Evolutionary conservation across 2,888 invertebrate genomes (phyloP), one percentile per base, ranked within the genome.

Genomic region (Volucella bombylans): DNA sequence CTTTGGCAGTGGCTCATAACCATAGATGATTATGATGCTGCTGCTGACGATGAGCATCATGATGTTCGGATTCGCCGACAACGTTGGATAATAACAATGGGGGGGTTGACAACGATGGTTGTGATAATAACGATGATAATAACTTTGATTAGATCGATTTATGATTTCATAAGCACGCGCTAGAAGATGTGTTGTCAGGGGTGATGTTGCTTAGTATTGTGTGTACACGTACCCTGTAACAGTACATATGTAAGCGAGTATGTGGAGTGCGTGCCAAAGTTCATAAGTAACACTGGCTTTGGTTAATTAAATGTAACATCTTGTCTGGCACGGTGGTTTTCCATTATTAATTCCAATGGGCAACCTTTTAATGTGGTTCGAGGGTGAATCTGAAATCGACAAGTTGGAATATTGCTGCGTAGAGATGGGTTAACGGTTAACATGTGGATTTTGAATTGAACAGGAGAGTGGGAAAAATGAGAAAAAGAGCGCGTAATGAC

Each of bases 261-360:
- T 57, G 55, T 6, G 31, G 55, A 31, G 64, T 23, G 65, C 57
- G 10, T 73, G 23, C 55, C 23, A 39, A 49, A 77, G 85, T 85
- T 77, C 71, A 85, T 76, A 80, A 85, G 71, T 77, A 80, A 85
- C 80, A 68, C 31, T 31, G 52, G 67, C 52, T 67, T 67, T 77
- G 76, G 80, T 80, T 85, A 85, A 85, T 85, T 85, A 85, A 85
- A 85, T 85, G 85, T 81, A 85, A 85, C 85, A 85, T 81, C 81
- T 85, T 85, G 85, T 81, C 38, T 71, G 80, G 67, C 14, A 52
- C 61, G 76, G 52, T 67, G 76, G 31, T 31, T 31, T 81, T 81
- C 76, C 80, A 80, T 85, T 80, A 76, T 76, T 85, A 80, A 74
- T 74, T 74, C 68, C 64, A 18, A 41, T 45, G 55, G 47, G 59